Evolutionary conservation across 2,113 vertebrate genomes (phyloP), one percentile per base, ranked within the genome.

Genomic region (Etheostoma cragini): DNA sequence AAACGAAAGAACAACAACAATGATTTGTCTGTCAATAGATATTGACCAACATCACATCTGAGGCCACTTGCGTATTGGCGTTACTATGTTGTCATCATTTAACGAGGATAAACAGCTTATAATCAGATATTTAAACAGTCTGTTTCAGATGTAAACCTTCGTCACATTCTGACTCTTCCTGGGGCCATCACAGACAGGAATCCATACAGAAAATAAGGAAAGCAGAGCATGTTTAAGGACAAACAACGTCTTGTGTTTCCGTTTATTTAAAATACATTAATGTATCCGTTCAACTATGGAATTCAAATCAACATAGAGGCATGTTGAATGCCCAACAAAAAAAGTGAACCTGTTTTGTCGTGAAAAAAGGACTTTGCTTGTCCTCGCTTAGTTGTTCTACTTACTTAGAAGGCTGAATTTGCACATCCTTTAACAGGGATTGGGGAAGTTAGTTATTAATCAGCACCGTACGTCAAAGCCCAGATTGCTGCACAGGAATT

Each of bases 1-100:
- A 86, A 89, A 93, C 38, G 72, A 87, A 93, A 91, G 84, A 90
- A 91, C 86, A 95, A 94, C 93, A 91, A 87, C 91, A 92, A 86
- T 90, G 89, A 94, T 94, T 93, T 84, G 88, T 91, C 88, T 92
- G 92, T 94, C 90, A 92, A 93, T 94, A 93, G 81, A 87, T 93
- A 92, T 91, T 87, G 92, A 93, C 86, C 86, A 83, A 60, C 88
- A 88, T 91, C 84, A 91, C 91, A 92, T 92, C 87, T 88, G 90
- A 91, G 89, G 83, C 87, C 89, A 92, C 91, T 90, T 72, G 82
- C 75, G 86, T 91, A 93, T 93, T 64, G 92, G 93, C 92, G 76
- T 92, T 91, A 75, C 91, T 78, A 91, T 93, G 91, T 89, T 93
- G 91, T 94, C 89, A 82, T 92, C 91, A 49, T 92, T 94, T 94